Conservation (phyloP, 2,113 vertebrate genomes). For the Scomber colias region DNA sequence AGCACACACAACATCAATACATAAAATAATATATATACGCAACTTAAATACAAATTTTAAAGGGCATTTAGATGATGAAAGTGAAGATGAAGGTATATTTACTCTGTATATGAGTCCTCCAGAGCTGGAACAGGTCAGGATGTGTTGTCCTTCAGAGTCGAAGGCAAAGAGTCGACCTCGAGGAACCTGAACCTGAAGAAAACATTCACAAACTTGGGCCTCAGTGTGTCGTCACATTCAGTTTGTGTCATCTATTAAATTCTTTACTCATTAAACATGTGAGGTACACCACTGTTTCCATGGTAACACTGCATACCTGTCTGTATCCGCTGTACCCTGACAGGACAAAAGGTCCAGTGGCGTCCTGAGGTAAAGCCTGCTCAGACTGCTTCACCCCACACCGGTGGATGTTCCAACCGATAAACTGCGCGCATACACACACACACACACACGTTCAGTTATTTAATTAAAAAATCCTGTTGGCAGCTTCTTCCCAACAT, state of each 20-base stretch:
- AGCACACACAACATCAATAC: too few relatives aligned
- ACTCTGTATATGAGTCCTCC: conserved; percentile 95
- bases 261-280: background rate
- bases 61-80: background rate
- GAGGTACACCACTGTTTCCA: background rate
- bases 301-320: conserved; percentile 84
- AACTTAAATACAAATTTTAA: too few relatives aligned
- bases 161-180: conserved; percentile 95
- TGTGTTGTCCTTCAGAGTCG: conserved; percentile 95
- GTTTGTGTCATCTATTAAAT: background rate
- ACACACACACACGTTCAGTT: conserved; percentile 16
- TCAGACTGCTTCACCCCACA: conserved; percentile 94
- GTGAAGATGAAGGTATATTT: conserved; percentile 24
- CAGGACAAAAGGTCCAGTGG: conserved; percentile 95
- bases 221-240: background rate
- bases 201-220: background rate
- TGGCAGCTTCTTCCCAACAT: background rate
- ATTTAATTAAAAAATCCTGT: background rate
- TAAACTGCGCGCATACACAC: conserved; percentile 86
- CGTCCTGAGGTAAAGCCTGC: conserved; percentile 88
- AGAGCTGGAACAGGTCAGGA: conserved; percentile 91
- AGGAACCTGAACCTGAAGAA: conserved; percentile 91
- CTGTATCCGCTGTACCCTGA: conserved; percentile 98
- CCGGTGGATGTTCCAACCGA: conserved; percentile 98
- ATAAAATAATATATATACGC: too few relatives aligned